A percentile compares a stretch with the other conserved stretches of the same genome.
phyloP scores from a whole-genome alignment of 2,888 invertebrate species.

The Amorpha juglandis region DNA sequence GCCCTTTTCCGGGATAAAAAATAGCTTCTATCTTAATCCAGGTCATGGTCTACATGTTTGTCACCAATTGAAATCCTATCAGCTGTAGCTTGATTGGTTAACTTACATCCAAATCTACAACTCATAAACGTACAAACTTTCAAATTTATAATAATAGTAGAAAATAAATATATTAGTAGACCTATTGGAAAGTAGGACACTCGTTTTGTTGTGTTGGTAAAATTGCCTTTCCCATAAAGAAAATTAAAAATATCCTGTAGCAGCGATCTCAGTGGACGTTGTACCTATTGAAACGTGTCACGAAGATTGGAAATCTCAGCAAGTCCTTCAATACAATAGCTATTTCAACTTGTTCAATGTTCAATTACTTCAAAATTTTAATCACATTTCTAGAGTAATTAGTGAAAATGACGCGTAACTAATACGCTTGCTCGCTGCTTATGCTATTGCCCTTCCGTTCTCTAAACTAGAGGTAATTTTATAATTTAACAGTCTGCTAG shows the following conservation, averaged over 20 bases:
- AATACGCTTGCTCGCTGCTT: slow-evolving; percentile 5
- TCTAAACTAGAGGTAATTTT: slow-evolving; percentile 10
- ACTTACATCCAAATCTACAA: too few species aligned
- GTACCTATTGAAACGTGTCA: background rate
- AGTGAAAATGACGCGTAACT: slow-evolving; percentile 21
- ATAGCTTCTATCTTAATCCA: too few species aligned
- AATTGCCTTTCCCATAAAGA: background rate
- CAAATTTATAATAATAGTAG: too few species aligned
- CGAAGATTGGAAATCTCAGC: slow-evolving; percentile 10
- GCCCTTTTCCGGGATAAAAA: too few species aligned
- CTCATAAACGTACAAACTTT: too few species aligned
- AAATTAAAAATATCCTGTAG: background rate
- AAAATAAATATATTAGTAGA: too few species aligned
- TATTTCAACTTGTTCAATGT: slow-evolving; percentile 29
- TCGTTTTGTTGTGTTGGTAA: too few species aligned
- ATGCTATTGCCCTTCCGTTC: slow-evolving; percentile 4
- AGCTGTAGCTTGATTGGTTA: too few species aligned
- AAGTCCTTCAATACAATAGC: slow-evolving; percentile 22
- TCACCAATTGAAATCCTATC: too few species aligned
- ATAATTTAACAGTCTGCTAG: slow-evolving; percentile 3
- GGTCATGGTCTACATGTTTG: too few species aligned
- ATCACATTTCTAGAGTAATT: slow-evolving; percentile 26
- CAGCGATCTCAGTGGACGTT: background rate
- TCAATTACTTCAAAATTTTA: slow-evolving; percentile 30
- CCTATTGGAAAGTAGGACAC: too few species aligned